A percentile compares a stretch with the other conserved stretches of the same genome.
These are phyloP conservation scores for Octonoba sinensis DNA, from an alignment of 2,888 invertebrate species.

Conservation along the genomic window DNA sequence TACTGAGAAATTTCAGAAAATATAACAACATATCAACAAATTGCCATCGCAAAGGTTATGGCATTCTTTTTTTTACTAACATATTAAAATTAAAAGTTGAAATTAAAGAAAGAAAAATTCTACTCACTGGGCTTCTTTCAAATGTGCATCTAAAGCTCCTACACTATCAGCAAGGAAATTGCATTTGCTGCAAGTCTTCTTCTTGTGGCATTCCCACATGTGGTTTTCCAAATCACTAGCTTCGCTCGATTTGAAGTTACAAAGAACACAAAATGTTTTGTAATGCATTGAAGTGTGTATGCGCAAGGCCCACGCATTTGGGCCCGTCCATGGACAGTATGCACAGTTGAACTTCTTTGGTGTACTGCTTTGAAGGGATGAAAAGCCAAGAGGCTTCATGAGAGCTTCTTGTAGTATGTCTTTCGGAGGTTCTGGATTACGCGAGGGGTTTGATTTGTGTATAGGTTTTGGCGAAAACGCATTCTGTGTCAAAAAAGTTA, in stretches of 20 bases:
- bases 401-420: conserved; percentile 52
- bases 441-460: conserved; percentile 17
- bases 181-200: conserved; percentile 89
- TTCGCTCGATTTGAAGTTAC: conserved; percentile 93
- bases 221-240: conserved; percentile 90
- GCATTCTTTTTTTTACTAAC: no score
- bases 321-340: conserved; percentile 92
- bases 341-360: conserved; percentile 84
- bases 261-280: conserved; percentile 90
- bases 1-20: no score
- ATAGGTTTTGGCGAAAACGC: conserved; percentile 44
- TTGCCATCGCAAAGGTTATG: no score
- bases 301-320: conserved; percentile 93
- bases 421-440: conserved; percentile 31
- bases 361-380: conserved; percentile 18
- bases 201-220: conserved; percentile 91
- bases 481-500: conserved; percentile 55
- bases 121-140: conserved; percentile 73
- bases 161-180: conserved; percentile 88
- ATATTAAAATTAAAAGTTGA: no score
- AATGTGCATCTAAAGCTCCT: conserved; percentile 83
- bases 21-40: no score
- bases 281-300: conserved; percentile 92
- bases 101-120: not conserved
- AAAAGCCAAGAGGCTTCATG: conserved; percentile 31